Evolutionary conservation across 2,797 vertebrate species (phyloP), one percentile per base, ranked within the genome.

Genomic region (Euphonia xanthogaster): DNA sequence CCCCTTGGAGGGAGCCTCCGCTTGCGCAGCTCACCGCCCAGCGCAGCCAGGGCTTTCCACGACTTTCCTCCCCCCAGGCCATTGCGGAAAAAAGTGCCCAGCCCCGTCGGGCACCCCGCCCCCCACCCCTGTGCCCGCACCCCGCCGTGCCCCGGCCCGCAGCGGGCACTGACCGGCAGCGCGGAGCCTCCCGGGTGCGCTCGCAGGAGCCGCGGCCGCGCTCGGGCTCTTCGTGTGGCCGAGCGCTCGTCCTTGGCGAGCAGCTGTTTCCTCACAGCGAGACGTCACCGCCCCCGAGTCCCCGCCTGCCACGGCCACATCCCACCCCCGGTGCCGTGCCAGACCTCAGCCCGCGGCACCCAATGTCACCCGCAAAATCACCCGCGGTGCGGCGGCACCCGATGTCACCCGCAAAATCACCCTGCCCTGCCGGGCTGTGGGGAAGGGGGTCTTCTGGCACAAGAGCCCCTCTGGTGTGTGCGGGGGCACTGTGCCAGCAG

Each of bases 321-420:
- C 88, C 79, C 92, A 79, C 79, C 70, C 54, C 27, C 19, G 6
- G 62, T 24, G 8, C 67, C 78, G 2, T 3, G 30, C 70, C 70
- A 7, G 28, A 24, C 28, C 55, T n/a, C 30, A 30, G 75, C 35
- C 30, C n/a, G 6, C 17, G 14, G 22, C 22, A 3, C 54, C n/a
- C 54, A 17, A 23, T 21, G 73, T 8, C 11, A 0, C 45, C 35
- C 2, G 2, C 10, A 3, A 10, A 57, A n/a, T 22, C 33, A 1
- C n/a, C 30, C 24, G 7, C 19, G 1, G 57, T 1, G 57, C 28
- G 1, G 42, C 50, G 82, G 39, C 4, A 4, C 23, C 1, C 31
- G 0, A 0, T 19, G 65, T 4, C 11, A 0, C 45, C 37, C 1
- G 1, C 12, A 3, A 16, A 53, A 31, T 20, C 30, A 1, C 16